Percentiles rank a stretch among this genome's conserved stretches.
These are phyloP conservation scores for Varanus salvator DNA, from an alignment of 2,113 vertebrate genomes.

Conservation along the genomic window DNA sequence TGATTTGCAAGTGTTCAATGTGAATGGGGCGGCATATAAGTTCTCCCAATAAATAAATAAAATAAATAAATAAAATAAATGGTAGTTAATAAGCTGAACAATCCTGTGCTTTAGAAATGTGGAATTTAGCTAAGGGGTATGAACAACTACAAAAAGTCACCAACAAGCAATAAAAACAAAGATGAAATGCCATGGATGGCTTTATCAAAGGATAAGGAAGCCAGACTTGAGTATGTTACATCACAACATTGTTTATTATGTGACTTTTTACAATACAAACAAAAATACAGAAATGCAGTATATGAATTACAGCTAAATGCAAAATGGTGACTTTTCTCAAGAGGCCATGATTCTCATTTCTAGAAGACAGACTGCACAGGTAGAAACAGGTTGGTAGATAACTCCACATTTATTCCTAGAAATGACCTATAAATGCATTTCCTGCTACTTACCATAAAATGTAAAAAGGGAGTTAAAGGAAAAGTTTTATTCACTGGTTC, in stretches of 20 bases:
- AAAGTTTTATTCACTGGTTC: slow-evolving; percentile 81
- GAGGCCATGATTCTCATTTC: slow-evolving; percentile 85
- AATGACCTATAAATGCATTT: slow-evolving; percentile 83
- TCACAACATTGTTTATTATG: slow-evolving; percentile 99
- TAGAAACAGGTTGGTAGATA: slow-evolving; percentile 83
- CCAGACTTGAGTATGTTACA: slow-evolving; percentile 64
- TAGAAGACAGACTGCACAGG: slow-evolving; percentile 84
- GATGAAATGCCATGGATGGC: background rate
- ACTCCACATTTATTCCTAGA: slow-evolving; percentile 80
- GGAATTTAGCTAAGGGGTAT: background rate
- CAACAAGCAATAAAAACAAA: background rate
- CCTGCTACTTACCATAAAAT: slow-evolving; percentile 86
- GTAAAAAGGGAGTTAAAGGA: slow-evolving; percentile 85
- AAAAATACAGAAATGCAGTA: slow-evolving; percentile 97
- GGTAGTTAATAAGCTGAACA: background rate
- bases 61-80: background rate
- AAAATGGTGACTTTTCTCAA: slow-evolving; percentile 80
- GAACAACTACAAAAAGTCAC: background rate
- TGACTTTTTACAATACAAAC: slow-evolving; percentile 99
- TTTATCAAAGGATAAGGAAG: slow-evolving; percentile 22
- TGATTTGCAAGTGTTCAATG: background rate
- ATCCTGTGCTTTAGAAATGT: background rate
- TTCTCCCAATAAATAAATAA: too few species aligned
- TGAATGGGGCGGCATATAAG: too few species aligned
- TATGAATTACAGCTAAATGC: slow-evolving; percentile 93